Evolutionary conservation across 1,140 invertebrate species (phyloP).

Genomic region (Drosophila kohkoa): DNA sequence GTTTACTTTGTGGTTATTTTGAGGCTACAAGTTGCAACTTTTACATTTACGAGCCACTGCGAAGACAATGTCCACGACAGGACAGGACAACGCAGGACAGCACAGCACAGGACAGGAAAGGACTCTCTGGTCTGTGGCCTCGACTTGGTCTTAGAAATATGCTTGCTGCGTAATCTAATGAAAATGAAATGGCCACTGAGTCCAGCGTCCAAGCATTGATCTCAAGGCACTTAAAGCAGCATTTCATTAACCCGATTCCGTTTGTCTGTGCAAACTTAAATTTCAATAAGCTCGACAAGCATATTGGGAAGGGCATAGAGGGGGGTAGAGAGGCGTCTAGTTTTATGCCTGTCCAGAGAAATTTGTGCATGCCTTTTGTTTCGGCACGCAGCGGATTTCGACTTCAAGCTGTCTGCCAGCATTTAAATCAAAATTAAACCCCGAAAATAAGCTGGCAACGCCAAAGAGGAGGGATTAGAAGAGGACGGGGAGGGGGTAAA

Average conservation of each 20-base stretch:
- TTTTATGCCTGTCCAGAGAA: constrained; percentile 59
- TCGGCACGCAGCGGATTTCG: constrained; percentile 68
- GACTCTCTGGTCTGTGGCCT: not conserved
- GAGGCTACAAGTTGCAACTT: constrained; percentile 81
- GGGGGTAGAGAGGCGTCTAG: not conserved
- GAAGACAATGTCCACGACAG: constrained; percentile 19
- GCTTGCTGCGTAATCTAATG: constrained; percentile 69
- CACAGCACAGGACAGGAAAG: not conserved
- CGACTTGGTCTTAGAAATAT: constrained; percentile 5
- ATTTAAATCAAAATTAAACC: constrained; percentile 82
- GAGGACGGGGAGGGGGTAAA: not conserved
- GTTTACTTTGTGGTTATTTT: constrained; percentile 83
- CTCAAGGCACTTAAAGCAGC: constrained; percentile 52
- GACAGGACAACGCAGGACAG: too few species aligned
- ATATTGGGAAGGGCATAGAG: not conserved
- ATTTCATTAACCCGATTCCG: constrained; percentile 65
- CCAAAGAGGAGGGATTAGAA: not conserved
- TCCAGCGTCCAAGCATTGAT: constrained; percentile 34
- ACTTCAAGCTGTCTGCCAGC: constrained; percentile 70
- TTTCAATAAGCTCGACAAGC: constrained; percentile 53
- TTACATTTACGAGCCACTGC: constrained; percentile 62
- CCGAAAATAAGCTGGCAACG: constrained; percentile 68
- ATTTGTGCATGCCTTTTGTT: constrained; percentile 55
- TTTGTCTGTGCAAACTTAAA: constrained; percentile 55
- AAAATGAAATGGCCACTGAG: constrained; percentile 61